A percentile compares a stretch with the other conserved stretches of the same genome.
Conservation (phyloP, 2,113 vertebrate species). For the Eptatretus burgeri region DNA sequence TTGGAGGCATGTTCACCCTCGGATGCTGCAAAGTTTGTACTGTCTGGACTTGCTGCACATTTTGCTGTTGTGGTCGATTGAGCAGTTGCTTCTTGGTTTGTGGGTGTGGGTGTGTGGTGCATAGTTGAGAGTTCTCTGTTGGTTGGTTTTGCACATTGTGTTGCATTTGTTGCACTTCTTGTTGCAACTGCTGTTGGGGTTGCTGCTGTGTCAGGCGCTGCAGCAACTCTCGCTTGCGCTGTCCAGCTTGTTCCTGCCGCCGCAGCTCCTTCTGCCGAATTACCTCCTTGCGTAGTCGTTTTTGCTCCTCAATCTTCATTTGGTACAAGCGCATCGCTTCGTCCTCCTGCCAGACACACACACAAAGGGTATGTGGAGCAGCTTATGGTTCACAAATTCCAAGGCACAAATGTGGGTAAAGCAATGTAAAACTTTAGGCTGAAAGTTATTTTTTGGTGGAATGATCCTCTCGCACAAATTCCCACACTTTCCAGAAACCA, state of each 20-base stretch:
- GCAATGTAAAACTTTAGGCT: too few species aligned
- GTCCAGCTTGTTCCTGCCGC: slow-evolving; percentile 5
- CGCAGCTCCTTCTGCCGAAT: not conserved
- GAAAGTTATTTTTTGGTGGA: too few species aligned
- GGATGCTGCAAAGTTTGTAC: too few species aligned
- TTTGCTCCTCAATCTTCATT: slow-evolving; percentile 1
- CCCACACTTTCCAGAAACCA: too few species aligned
- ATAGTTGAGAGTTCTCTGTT: not conserved
- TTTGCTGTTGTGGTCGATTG: too few species aligned
- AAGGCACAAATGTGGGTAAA: too few species aligned
- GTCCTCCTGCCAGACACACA: not conserved
- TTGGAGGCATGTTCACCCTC: too few species aligned
- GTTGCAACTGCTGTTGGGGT: slow-evolving; percentile 4
- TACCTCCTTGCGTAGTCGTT: not conserved
- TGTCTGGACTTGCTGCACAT: too few species aligned
- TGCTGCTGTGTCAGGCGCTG: slow-evolving; percentile 4
- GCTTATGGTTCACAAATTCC: too few species aligned
- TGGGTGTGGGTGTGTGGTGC: too few species aligned
- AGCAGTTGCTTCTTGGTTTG: too few species aligned
- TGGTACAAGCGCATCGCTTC: slow-evolving; percentile 6
- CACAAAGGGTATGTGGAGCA: not conserved
- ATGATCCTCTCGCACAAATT: too few species aligned
- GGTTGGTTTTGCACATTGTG: not conserved
- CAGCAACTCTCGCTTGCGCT: slow-evolving; percentile 3
- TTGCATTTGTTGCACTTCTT: not conserved